A percentile compares a stretch with the other conserved stretches of the same genome.
Conservation (phyloP, 2,888 invertebrate genomes). For the Alloplasta piceator region DNA sequence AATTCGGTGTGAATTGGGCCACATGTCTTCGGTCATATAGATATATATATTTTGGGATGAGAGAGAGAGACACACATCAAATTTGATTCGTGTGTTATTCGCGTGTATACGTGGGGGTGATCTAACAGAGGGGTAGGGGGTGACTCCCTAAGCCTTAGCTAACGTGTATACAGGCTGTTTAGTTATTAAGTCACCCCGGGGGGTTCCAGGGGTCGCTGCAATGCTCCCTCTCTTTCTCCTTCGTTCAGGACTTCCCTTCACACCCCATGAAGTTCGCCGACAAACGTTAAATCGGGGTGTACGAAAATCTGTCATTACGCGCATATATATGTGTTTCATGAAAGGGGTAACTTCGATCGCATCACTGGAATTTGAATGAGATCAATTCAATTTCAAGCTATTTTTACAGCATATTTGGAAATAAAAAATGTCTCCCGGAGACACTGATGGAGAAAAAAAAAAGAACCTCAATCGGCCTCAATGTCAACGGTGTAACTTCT, state of each 20-base stretch:
- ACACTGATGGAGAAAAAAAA: too few relatives aligned
- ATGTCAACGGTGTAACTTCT: too few relatives aligned
- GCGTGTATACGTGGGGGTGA: constrained; percentile 54
- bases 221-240: constrained; percentile 31
- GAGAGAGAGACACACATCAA: constrained; percentile 35
- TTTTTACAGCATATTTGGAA: background rate
- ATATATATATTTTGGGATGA: constrained; percentile 7
- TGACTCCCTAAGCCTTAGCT: constrained; percentile 60
- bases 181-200: constrained; percentile 80
- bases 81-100: constrained; percentile 49
- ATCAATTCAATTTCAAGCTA: background rate
- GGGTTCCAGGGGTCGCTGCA: constrained; percentile 69
- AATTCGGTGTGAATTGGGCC: constrained; percentile 75
- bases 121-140: constrained; percentile 7
- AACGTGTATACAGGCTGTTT: constrained; percentile 74
- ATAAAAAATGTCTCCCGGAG: too few relatives aligned
- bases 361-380: background rate
- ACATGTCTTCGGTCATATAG: constrained; percentile 69
- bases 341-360: background rate
- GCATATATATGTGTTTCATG: background rate
- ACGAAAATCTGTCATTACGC: constrained; percentile 52
- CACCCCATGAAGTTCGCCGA: constrained; percentile 32
- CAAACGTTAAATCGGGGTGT: constrained; percentile 50
- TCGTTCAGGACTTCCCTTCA: constrained; percentile 57
- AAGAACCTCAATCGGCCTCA: too few relatives aligned